These are phyloP conservation scores for Cheilosia soror DNA, from an alignment of 2,888 invertebrate species.

Conservation along the genomic window DNA sequence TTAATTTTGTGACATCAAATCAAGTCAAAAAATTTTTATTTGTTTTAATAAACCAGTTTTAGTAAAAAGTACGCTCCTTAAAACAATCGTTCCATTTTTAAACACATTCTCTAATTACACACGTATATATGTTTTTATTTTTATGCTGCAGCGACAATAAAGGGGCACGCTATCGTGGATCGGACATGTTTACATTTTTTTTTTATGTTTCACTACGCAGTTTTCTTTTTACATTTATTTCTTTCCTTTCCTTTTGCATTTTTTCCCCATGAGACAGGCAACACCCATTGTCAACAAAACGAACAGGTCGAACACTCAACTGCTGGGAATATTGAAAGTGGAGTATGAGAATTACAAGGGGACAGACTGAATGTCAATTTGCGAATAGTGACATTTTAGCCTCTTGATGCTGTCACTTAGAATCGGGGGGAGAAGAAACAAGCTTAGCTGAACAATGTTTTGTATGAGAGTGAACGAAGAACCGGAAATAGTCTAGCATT, in stretches of 20 bases:
- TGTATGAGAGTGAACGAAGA: no score
- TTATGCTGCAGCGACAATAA: constrained; percentile 22
- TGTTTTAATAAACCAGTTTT: neutral
- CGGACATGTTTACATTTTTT: constrained; percentile 21
- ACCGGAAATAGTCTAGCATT: neutral
- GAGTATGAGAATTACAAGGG: neutral
- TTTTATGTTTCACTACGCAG: constrained; percentile 1
- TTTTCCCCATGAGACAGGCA: constrained; percentile 11
- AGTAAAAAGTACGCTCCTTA: neutral
- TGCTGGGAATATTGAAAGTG: constrained; percentile 3
- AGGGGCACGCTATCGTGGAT: constrained; percentile 9
- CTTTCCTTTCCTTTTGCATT: constrained; percentile 3
- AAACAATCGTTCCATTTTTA: constrained; percentile 1
- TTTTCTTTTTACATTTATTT: neutral
- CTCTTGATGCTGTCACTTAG: neutral
- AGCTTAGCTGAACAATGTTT: neutral
- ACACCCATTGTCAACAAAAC: constrained; percentile 32
- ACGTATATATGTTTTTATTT: neutral
- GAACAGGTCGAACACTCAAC: constrained; percentile 5
- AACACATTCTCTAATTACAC: constrained; percentile 9
- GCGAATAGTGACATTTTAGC: constrained; percentile 15
- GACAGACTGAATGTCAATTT: constrained; percentile 6
- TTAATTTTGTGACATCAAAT: neutral
- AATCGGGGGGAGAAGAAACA: neutral
- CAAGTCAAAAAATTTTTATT: neutral